Evolutionary conservation across 1,140 invertebrate species (phyloP).

Genomic region (Condylostylus longicornis): DNA sequence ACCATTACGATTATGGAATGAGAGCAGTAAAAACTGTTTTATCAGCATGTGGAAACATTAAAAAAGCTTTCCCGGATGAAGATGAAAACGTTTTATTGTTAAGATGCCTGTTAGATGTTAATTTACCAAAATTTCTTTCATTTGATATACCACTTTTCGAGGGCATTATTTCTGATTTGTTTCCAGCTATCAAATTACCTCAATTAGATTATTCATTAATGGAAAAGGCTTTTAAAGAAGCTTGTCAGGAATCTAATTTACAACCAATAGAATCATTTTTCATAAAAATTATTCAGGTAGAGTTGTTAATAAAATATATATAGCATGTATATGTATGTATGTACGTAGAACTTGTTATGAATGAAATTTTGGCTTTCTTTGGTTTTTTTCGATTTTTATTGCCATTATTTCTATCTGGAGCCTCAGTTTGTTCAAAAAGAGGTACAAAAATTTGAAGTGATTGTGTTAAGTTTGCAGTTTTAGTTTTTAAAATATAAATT

Average conservation of each 20-base stretch:
- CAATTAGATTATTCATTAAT: conserved; percentile 56
- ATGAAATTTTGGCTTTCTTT: too few relatives aligned
- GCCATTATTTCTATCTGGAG: too few relatives aligned
- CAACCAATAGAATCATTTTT: conserved; percentile 56
- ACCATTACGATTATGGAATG: conserved; percentile 87
- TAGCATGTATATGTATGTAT: too few relatives aligned
- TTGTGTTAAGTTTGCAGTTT: too few relatives aligned
- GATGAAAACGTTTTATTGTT: conserved; percentile 62
- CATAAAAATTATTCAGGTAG: conserved; percentile 59
- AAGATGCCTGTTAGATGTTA: conserved; percentile 79
- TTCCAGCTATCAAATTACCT: conserved; percentile 63
- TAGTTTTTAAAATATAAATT: too few relatives aligned
- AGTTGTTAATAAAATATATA: too few relatives aligned
- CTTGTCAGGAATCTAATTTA: conserved; percentile 47
- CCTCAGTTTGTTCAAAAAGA: too few relatives aligned
- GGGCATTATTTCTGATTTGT: conserved; percentile 83
- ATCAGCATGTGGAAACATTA: conserved; percentile 72
- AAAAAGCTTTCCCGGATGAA: conserved; percentile 68
- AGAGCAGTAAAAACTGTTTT: conserved; percentile 70
- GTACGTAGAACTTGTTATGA: too few relatives aligned
- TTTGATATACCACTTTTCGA: conserved; percentile 80
- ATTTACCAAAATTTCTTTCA: conserved; percentile 81
- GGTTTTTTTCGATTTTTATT: too few relatives aligned
- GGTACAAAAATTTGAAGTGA: too few relatives aligned
- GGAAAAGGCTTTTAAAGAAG: conserved; percentile 36